Evolutionary conservation across 1,140 invertebrate species (phyloP).

Genomic region (Nomia melanderi): DNA sequence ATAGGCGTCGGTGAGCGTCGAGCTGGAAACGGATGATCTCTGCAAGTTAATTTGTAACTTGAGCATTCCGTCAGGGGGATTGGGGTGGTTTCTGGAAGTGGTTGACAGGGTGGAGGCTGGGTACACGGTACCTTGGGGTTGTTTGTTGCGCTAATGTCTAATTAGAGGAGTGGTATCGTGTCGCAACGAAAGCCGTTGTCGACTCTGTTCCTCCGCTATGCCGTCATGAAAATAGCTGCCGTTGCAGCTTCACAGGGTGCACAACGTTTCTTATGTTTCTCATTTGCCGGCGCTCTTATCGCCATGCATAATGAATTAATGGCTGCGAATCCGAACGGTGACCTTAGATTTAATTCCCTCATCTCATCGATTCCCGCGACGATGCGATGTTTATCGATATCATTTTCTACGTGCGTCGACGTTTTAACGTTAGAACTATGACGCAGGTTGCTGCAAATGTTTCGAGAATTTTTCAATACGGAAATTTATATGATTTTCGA

Average conservation of each 20-base stretch:
- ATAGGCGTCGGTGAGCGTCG: constrained; percentile 58
- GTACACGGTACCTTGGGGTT: constrained; percentile 71
- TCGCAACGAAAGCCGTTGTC: constrained; percentile 70
- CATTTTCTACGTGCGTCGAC: no score
- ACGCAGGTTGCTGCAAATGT: no score
- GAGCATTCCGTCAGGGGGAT: constrained; percentile 72
- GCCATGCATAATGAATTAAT: not conserved
- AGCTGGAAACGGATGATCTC: constrained; percentile 77
- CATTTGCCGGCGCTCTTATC: not conserved
- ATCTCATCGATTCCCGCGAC: not conserved
- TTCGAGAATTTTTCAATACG: no score
- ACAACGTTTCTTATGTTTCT: not conserved
- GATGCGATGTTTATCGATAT: not conserved
- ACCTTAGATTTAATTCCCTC: not conserved
- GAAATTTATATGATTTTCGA: no score
- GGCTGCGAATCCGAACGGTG: not conserved
- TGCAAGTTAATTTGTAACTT: constrained; percentile 80
- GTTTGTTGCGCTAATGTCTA: constrained; percentile 79
- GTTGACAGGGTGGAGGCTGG: constrained; percentile 50
- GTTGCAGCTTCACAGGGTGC: constrained; percentile 1
- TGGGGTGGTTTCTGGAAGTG: constrained; percentile 61
- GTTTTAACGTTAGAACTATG: no score
- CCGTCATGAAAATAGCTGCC: constrained; percentile 44
- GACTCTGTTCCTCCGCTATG: constrained; percentile 47
- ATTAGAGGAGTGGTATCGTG: constrained; percentile 77